Evolutionary conservation across 2,113 vertebrate genomes (phyloP).

Genomic region (Hystrix brachyura): DNA sequence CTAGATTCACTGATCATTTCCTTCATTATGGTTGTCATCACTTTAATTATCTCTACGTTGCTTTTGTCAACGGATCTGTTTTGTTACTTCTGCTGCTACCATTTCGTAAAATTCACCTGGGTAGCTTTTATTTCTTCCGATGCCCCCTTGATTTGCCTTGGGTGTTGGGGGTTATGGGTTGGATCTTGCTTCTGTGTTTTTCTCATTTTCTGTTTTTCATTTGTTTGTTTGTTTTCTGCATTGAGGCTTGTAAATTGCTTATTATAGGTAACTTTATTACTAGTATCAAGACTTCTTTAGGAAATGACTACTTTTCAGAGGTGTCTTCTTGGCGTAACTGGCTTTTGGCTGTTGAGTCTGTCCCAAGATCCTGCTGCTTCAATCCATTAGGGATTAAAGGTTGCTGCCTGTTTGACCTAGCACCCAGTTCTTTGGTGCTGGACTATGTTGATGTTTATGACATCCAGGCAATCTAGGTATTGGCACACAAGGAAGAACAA

Average conservation of each 20-base stretch:
- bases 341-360: background rate
- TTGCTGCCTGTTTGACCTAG: background rate
- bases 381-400: background rate
- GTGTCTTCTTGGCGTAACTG: background rate
- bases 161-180: background rate
- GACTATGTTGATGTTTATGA: background rate
- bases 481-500: background rate
- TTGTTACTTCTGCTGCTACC: background rate
- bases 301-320: background rate
- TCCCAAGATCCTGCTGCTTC: background rate
- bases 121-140: background rate
- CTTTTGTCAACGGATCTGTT: background rate
- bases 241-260: background rate
- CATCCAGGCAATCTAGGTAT: background rate
- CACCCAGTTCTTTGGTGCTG: background rate
- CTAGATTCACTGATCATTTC: background rate
- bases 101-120: background rate
- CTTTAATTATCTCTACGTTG: background rate
- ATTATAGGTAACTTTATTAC: background rate
- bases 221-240: background rate
- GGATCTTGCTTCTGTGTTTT: background rate
- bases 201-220: background rate
- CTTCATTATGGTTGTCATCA: background rate
- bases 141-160: background rate
- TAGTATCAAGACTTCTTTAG: background rate